Conservation (phyloP, 2,113 vertebrate species). For the Setophaga coronata region DNA sequence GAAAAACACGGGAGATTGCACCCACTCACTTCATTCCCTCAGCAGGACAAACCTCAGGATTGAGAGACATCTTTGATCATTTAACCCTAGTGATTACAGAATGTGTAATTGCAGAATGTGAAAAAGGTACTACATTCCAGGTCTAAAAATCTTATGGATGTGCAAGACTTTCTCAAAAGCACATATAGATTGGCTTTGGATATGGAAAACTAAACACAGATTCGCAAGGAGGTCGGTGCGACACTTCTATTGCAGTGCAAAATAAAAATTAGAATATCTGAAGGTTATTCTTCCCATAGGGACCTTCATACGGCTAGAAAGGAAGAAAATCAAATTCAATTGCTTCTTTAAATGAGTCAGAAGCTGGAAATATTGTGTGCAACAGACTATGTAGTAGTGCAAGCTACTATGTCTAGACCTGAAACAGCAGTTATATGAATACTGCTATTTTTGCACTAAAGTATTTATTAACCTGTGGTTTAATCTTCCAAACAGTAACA, state of each 20-base stretch:
- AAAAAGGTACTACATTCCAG: fast-evolving
- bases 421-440: not conserved
- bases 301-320: not conserved
- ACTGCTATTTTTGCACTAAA: not conserved
- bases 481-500: not conserved
- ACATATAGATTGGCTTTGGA: not conserved
- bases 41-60: not conserved
- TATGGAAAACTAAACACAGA: not conserved
- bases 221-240: not conserved
- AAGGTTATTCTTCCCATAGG: not conserved
- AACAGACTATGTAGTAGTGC: not conserved
- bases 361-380: not conserved
- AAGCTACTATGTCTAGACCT: not conserved
- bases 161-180: not conserved
- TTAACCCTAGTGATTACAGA: not conserved
- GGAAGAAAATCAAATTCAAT: not conserved
- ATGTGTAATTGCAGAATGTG: fast-evolving
- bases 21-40: not conserved
- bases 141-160: not conserved
- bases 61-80: not conserved
- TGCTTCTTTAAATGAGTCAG: not conserved
- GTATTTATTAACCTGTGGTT: not conserved
- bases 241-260: not conserved
- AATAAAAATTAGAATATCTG: not conserved
- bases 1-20: fast-evolving